Base-by-base conservation (phyloP, 2,797 vertebrate genomes). In the Danio tinwini region DNA sequence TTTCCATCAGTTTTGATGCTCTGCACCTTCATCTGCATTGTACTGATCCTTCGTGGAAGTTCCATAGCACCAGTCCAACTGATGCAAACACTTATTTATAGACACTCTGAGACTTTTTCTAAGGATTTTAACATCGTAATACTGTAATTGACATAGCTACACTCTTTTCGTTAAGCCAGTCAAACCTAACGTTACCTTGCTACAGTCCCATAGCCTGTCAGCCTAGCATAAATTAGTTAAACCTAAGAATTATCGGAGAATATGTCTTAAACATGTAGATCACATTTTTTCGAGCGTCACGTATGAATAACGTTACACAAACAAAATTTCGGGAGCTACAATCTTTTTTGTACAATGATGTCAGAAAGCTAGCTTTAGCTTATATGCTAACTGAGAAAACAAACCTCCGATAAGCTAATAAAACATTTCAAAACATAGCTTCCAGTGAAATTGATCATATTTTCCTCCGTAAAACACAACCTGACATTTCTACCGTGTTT, bases 1-100 rank as follows among this genome's bases (percentile, higher is more conserved):
- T 81, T 16, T 59, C 64, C 82, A 83, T 77, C 72, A 59, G 58
- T 17, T 59, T 53, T 80, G 45, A 56, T 59, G 53, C 12, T 50
- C 45, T 53, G 61, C 21, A 67, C 40, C 5, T 79, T 74, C 12
- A 45, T 45, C 40, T 78, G 71, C 37, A 75, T 59, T 37, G 16
- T 37, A 44, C 45, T 50, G 62, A 59, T 19, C 21, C 58, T 70
- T 64, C 62, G 21, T 71, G 52, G 44, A 44, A 42, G 17, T 13
- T 71, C 65, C 81, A 83, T 83, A 49, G 44, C 44, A 52, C 2
- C 7, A 19, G 44, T 62, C 49, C 52, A 71, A 21, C n/a, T 11
- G 19, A 45, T 53, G 68, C 42, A 52, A 70, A 53, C 5, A 29
- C 17, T 52, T 63, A 59, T 53, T 83, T 63, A 71, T 6, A 11